Conservation (phyloP, 2,888 invertebrate genomes). For the Ophioninae sp. region DNA sequence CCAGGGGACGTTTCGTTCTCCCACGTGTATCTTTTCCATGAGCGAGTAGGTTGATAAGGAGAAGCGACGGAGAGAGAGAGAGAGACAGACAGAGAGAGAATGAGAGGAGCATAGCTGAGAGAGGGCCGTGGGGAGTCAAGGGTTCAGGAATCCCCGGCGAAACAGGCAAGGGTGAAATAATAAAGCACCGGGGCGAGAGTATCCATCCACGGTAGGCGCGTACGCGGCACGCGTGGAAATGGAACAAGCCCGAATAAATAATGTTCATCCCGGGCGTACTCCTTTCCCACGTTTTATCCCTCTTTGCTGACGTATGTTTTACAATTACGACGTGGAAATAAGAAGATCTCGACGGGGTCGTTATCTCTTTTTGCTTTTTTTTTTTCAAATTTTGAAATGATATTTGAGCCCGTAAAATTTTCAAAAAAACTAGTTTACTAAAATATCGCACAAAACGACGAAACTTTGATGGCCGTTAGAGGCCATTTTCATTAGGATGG, state of each 20-base stretch:
- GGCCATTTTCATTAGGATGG: too few relatives aligned
- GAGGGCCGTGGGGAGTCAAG: not conserved
- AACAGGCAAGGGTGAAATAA: conserved; percentile 59
- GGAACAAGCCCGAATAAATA: conserved; percentile 56
- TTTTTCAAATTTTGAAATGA: not conserved
- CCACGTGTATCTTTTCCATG: conserved; percentile 20
- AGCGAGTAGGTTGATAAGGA: conserved; percentile 17
- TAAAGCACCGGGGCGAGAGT: conserved; percentile 46
- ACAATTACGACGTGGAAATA: conserved; percentile 49
- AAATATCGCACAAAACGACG: too few relatives aligned
- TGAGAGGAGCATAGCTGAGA: not conserved
- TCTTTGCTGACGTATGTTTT: conserved; percentile 55
- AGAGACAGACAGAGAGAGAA: not conserved
- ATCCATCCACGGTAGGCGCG: conserved; percentile 35
- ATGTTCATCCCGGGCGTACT: conserved; percentile 21
- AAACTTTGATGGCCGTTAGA: too few relatives aligned
- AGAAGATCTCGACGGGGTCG: conserved; percentile 20
- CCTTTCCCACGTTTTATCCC: conserved; percentile 49
- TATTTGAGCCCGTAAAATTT: too few relatives aligned
- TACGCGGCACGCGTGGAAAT: conserved; percentile 47
- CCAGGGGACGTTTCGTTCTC: not conserved
- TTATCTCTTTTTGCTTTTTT: conserved; percentile 7
- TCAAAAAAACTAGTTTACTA: too few relatives aligned
- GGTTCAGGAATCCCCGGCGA: conserved; percentile 27
- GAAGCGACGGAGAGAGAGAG: not conserved